Evolutionary conservation across 2,797 vertebrate species (phyloP).

Genomic region (Nannoperca obscura): DNA sequence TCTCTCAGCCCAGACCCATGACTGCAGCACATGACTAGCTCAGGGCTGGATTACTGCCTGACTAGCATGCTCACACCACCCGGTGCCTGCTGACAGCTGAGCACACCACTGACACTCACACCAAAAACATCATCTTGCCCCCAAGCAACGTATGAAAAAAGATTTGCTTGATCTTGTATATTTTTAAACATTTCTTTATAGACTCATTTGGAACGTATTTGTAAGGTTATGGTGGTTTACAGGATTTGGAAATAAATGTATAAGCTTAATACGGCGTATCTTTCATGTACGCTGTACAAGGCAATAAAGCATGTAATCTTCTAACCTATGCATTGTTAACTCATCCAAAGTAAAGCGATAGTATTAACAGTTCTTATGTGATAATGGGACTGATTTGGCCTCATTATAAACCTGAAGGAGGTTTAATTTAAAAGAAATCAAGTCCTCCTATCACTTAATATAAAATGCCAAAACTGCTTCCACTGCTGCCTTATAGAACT

Average conservation of each 20-base stretch:
- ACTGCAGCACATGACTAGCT: constrained; percentile 85
- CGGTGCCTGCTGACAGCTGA: constrained; percentile 64
- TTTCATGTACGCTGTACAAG: neutral
- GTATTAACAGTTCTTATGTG: neutral
- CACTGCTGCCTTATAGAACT: neutral
- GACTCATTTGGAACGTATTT: neutral
- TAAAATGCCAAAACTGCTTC: neutral
- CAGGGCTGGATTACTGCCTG: constrained; percentile 75
- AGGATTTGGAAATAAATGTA: neutral
- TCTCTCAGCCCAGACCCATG: constrained; percentile 82
- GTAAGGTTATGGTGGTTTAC: neutral
- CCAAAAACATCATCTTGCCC: constrained; percentile 18
- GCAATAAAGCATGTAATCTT: neutral
- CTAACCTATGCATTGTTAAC: neutral
- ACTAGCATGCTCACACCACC: constrained; percentile 64
- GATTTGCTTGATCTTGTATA: neutral
- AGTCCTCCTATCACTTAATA: too few species aligned
- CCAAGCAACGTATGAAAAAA: neutral
- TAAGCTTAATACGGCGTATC: neutral
- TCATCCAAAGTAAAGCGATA: neutral
- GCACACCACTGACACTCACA: constrained; percentile 3
- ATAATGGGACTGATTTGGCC: neutral
- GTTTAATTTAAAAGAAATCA: neutral
- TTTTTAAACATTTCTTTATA: neutral
- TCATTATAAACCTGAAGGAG: neutral